Conservation (phyloP, 1,140 invertebrate species). For the Drosophila leontia region DNA sequence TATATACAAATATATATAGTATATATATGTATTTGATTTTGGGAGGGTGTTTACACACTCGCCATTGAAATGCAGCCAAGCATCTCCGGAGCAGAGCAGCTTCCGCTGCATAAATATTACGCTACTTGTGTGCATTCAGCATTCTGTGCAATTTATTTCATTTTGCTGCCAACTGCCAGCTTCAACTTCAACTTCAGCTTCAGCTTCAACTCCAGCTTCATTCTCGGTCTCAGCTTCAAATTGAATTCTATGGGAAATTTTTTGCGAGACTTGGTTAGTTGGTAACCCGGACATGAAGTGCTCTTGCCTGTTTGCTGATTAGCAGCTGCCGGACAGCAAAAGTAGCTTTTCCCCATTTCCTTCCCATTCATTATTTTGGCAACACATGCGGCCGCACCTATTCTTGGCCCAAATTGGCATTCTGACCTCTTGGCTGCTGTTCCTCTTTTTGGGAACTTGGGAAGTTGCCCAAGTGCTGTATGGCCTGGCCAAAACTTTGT, state of each 20-base stretch:
- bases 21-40: conserved; percentile 22
- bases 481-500: conserved; percentile 45
- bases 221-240: conserved; percentile 35
- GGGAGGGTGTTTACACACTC: conserved; percentile 64
- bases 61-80: conserved; percentile 80
- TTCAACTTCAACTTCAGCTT: conserved; percentile 17
- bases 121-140: conserved; percentile 72
- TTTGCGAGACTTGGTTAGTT: conserved; percentile 17
- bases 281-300: conserved; percentile 28
- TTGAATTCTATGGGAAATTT: conserved; percentile 60
- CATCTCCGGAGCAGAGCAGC: conserved; percentile 58
- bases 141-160: conserved; percentile 78
- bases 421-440: conserved; percentile 16
- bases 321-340: conserved; percentile 13
- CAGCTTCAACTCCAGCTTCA: conserved; percentile 1
- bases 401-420: conserved; percentile 7
- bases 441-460: not conserved
- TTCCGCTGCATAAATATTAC: conserved; percentile 78
- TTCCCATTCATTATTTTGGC: conserved; percentile 21
- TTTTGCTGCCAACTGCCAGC: conserved; percentile 53
- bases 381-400: conserved; percentile 6
- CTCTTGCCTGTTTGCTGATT: conserved; percentile 28
- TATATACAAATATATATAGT: conserved; percentile 1
- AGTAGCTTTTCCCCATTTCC: not conserved
- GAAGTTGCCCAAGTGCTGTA: conserved; percentile 20